Evolutionary conservation across 2,113 vertebrate species (phyloP).

Genomic region (Tyto alba): DNA sequence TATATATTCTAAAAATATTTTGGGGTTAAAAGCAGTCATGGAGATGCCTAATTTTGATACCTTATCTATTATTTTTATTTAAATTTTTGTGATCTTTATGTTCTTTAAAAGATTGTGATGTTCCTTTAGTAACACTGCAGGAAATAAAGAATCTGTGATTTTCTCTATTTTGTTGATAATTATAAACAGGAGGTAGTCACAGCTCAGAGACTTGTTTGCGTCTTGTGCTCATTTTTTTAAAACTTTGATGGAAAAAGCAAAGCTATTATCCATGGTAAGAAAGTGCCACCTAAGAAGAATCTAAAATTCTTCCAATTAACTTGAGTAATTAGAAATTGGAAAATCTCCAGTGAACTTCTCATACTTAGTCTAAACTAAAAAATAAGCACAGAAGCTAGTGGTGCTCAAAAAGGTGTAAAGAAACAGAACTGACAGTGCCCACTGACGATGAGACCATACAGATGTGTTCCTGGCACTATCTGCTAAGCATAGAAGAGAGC

Average conservation of each 20-base stretch:
- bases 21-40: neutral
- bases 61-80: neutral
- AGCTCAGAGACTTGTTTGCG: conserved; percentile 7
- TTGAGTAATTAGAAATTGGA: conserved; percentile 57
- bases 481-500: neutral
- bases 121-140: conserved; percentile 31
- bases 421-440: neutral
- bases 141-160: conserved; percentile 33
- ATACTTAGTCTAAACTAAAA: conserved; percentile 24
- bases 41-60: neutral
- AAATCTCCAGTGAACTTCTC: conserved; percentile 47
- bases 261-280: conserved; percentile 44
- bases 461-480: conserved; percentile 3
- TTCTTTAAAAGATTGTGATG: neutral
- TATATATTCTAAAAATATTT: neutral
- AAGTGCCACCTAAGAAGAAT: conserved; percentile 47
- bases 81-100: neutral
- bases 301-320: conserved; percentile 64
- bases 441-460: neutral
- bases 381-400: neutral
- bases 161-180: conserved; percentile 43
- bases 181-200: conserved; percentile 53
- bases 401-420: conserved; percentile 21
- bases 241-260: conserved; percentile 23
- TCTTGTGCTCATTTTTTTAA: neutral